Conservation (phyloP, 2,113 vertebrate species). For the Eubucco bourcierii region DNA sequence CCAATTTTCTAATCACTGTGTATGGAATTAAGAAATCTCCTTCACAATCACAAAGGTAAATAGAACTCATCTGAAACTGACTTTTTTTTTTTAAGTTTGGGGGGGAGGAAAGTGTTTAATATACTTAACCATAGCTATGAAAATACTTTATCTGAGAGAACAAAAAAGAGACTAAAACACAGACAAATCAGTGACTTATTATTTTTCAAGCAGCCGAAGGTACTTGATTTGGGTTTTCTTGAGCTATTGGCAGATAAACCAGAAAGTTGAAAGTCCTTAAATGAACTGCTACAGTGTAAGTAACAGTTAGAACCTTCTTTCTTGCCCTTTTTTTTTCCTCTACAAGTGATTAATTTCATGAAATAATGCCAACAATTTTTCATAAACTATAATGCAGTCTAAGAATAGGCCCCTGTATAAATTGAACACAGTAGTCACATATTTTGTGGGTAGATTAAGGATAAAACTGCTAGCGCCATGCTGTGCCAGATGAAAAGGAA, state of each 20-base stretch:
- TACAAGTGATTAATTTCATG: conserved; percentile 23
- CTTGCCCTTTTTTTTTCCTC: not conserved
- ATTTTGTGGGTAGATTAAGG: conserved; percentile 61
- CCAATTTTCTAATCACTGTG: not conserved
- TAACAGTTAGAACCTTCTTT: conserved; percentile 29
- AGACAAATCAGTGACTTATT: not conserved
- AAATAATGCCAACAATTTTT: conserved; percentile 41
- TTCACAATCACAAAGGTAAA: not conserved
- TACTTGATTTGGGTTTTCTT: not conserved
- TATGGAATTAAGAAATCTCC: not conserved
- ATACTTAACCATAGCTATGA: not conserved
- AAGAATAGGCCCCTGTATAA: conserved; percentile 53
- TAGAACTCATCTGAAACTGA: not conserved
- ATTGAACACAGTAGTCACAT: conserved; percentile 48
- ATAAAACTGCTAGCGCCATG: conserved; percentile 60
- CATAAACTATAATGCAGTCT: conserved; percentile 32
- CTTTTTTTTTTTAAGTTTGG: too few species aligned
- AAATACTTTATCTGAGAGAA: not conserved
- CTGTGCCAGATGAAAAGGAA: conserved; percentile 68
- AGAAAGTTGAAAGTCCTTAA: not conserved
- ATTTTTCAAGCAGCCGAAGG: not conserved
- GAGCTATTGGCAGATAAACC: not conserved
- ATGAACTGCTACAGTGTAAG: not conserved
- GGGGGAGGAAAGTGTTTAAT: not conserved
- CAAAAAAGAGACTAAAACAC: not conserved